Conservation (phyloP, 1,140 invertebrate species). For the Cyphomyrmex costatus region DNA sequence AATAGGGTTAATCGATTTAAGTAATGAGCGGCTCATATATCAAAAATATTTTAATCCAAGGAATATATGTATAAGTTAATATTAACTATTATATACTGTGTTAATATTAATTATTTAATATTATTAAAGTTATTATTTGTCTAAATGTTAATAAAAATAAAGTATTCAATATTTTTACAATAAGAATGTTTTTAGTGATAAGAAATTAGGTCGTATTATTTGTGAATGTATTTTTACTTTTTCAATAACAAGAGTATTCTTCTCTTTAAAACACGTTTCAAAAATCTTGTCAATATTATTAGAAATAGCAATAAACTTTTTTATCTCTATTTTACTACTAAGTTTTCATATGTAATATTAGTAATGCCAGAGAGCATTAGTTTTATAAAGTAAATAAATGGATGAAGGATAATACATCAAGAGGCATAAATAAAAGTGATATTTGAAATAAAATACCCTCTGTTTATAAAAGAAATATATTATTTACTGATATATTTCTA, state of each 20-base stretch:
- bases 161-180: background rate
- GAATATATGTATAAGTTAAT: background rate
- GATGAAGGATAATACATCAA: background rate
- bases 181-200: background rate
- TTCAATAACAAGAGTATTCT: background rate
- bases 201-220: background rate
- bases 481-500: constrained; percentile 8
- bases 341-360: background rate
- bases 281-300: background rate
- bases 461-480: constrained; percentile 9
- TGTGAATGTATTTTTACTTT: background rate
- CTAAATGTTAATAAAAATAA: background rate
- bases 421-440: background rate
- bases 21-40: background rate
- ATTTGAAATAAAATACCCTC: background rate
- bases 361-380: background rate
- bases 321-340: background rate
- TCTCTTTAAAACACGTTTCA: background rate
- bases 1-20: too few relatives aligned
- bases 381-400: background rate
- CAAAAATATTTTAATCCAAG: background rate
- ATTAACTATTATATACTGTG: background rate
- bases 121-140: background rate
- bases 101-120: constrained; percentile 1
- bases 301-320: background rate